Evolutionary conservation across 1,140 invertebrate genomes (phyloP), one percentile per base, ranked within the genome.

Genomic region (Tetramorium alpestre): DNA sequence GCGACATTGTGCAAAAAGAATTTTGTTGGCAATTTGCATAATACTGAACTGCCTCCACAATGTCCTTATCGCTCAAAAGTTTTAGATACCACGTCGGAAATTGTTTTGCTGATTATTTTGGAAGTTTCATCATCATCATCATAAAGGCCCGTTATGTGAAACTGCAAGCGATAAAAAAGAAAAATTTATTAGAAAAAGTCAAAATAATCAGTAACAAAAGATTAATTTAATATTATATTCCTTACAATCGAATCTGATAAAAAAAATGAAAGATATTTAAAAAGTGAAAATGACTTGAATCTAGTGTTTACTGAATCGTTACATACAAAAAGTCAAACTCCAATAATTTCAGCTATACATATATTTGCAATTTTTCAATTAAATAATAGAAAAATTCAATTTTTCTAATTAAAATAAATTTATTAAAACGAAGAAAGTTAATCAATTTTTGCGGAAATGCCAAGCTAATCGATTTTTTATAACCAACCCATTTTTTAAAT

Each of bases 71-170:
- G 1, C 25, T 22, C 28, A 89, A 28, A 93, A 92, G 0, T n/a
- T 89, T 22, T 18, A 1, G 92, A 91, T 1, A 47, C 7, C 1
- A 87, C n/a, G 0, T 93, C 85, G 7, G 87, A 85, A 0, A 93
- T 3, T 0, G 84, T 16, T 1, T 7, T 1, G 64, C 91, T 91
- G 1, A 90, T 0, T 1, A 88, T 0, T 0, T 49, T 13, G 7
- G 92, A 92, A 0, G 58, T 7, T 2, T 80, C n/a, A n/a, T 22
- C 60, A 0, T 89, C 51, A 38, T 92, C 86, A 18, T 92, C 0
- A 58, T 56, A 86, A 0, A 93, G 8, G 65, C 90, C 93, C 8
- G 78, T 90, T 4, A 60, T 58, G 0, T 11, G 8, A 3, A 91
- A 62, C 93, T 93, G 67, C 8, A 25, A 73, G 51, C 6, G 10